Evolutionary conservation across 2,888 invertebrate species (phyloP), one percentile per base, ranked within the genome.

Genomic region (Andrena chrysosceles): DNA sequence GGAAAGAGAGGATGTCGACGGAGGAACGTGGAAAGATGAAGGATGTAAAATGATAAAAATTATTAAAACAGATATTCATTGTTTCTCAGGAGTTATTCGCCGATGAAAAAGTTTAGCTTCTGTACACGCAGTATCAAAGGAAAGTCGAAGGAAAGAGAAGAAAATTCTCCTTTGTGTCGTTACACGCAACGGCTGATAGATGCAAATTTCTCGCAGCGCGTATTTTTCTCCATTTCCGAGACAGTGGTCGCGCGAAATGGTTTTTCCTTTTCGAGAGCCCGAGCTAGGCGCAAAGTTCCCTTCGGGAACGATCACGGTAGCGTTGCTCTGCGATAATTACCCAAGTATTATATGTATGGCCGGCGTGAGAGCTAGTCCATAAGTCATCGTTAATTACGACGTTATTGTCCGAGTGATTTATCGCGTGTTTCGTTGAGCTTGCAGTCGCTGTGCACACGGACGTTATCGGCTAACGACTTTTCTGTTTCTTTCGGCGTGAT

Each of bases 341-440:
- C 62, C 72, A 76, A n/a, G 81, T 75, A 82, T 80, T 84, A 81
- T 79, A 71, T 71, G 72, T 75, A 75, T 64, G 68, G 63, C 23
- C 31, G 64, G 64, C 77, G 62, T 66, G 74, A 76, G 62, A 75
- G 74, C 66, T 63, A 83, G 88, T 85, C 78, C 81, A 83, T 83
- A 86, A 88, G 88, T 86, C 88, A 86, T 88, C 83, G 86, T 87
- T 87, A 86, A 87, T 87, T 86, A 86, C 83, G 83, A 76, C 85
- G 80, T 88, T 87, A 88, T 71, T 76, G 83, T 83, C 76, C 62
- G 63, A 54, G 77, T 81, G 86, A 87, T 87, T 86, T 88, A 86
- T 87, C 73, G 74, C 70, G 62, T 60, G 81, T 69, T 74, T 70
- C 82, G 69, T 48, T 13, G 72, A 26, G 71, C 20, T 48, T 35